Evolutionary conservation across 2,888 invertebrate species (phyloP).

Genomic region (Eupithecia centaureata): DNA sequence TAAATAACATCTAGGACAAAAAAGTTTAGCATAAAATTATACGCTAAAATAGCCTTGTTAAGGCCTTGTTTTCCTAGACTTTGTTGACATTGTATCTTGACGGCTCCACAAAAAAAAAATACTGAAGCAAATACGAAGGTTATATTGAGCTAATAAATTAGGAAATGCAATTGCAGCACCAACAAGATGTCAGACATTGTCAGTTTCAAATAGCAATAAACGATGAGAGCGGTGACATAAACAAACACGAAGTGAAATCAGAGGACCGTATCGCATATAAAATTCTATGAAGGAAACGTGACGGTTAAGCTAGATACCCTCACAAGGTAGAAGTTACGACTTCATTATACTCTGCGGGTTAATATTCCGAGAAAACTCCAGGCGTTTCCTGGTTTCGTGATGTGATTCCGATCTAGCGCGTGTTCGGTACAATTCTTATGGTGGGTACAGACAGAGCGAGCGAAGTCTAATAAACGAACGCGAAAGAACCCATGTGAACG

Average conservation of each 20-base stretch:
- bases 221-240: slow-evolving; percentile 15
- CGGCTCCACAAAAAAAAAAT: slow-evolving; percentile 2
- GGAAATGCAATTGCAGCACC: not conserved
- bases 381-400: slow-evolving; percentile 70
- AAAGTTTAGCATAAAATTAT: too few relatives aligned
- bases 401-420: slow-evolving; percentile 68
- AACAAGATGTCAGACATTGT: not conserved
- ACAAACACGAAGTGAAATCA: slow-evolving; percentile 16
- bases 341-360: slow-evolving; percentile 61
- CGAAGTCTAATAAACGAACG: too few relatives aligned
- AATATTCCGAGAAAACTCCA: slow-evolving; percentile 58
- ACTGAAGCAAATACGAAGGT: not conserved
- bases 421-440: slow-evolving; percentile 58
- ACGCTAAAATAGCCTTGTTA: too few relatives aligned
- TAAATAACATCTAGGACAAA: too few relatives aligned
- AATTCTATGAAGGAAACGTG: slow-evolving; percentile 30
- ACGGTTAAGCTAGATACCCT: slow-evolving; percentile 34
- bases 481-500: too few relatives aligned
- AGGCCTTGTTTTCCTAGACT: too few relatives aligned
- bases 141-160: not conserved
- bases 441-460: too few relatives aligned
- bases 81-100: not conserved
- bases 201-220: not conserved
- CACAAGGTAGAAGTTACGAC: slow-evolving; percentile 52
- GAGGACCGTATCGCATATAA: slow-evolving; percentile 22